Evolutionary conservation across 2,888 invertebrate genomes (phyloP).

Genomic region (Sussaba pulchella): DNA sequence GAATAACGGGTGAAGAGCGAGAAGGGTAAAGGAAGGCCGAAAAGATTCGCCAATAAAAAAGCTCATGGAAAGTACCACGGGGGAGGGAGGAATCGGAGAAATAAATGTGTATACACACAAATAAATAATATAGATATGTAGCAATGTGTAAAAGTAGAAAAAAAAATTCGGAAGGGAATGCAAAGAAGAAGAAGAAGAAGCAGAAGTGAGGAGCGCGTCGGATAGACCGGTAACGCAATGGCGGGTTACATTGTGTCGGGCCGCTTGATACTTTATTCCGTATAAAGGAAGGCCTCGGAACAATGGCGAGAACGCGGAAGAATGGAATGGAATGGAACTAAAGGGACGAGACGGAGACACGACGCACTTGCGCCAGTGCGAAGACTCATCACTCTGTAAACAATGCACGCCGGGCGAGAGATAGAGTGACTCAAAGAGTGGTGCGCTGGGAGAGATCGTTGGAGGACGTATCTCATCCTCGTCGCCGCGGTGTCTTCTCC

Average conservation of each 20-base stretch:
- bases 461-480: constrained; percentile 30
- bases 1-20: constrained; percentile 18
- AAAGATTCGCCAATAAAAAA: constrained; percentile 66
- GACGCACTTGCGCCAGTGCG: constrained; percentile 76
- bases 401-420: constrained; percentile 77
- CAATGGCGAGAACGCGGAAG: constrained; percentile 82
- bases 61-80: constrained; percentile 25
- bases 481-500: constrained; percentile 17
- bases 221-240: constrained; percentile 76
- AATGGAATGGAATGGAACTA: constrained; percentile 82
- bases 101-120: constrained; percentile 36
- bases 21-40: constrained; percentile 43
- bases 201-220: constrained; percentile 15
- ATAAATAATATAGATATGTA: neutral
- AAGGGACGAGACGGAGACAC: constrained; percentile 70
- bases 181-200: constrained; percentile 41
- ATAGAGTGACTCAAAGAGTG: constrained; percentile 81
- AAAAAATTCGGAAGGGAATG: constrained; percentile 73
- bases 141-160: constrained; percentile 62
- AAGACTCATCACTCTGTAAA: constrained; percentile 84
- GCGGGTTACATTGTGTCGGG: constrained; percentile 81
- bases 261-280: constrained; percentile 83
- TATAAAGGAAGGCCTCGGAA: constrained; percentile 82
- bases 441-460: constrained; percentile 64
- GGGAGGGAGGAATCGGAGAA: constrained; percentile 25